Evolutionary conservation across 2,797 vertebrate genomes (phyloP), one percentile per base, ranked within the genome.

Genomic region (Picus viridis): DNA sequence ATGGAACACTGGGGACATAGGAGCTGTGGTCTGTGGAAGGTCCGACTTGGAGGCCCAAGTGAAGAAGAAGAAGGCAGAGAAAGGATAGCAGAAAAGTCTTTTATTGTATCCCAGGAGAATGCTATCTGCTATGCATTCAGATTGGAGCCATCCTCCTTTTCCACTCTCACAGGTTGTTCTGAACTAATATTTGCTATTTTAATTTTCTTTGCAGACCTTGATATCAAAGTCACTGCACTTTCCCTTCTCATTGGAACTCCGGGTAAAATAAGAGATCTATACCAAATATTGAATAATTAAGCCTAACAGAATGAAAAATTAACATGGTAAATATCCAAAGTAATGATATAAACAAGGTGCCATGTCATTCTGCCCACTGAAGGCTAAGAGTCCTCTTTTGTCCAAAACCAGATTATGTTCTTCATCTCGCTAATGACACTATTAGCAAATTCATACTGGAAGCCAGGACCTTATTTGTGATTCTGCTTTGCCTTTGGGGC

Each of bases 201-300:
- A 96, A 78, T 96, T 95, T 96, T 93, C 92, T 93, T 92, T 95
- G 83, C 58, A 92, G 89, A 79, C 80, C 62, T 88, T 91, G 68
- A 79, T 89, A 89, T 84, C 68, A 84, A 94, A 94, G 68, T 88
- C 87, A 63, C 41, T 95, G 68, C 45, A 65, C 61, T 95, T 95
- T 87, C 34, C 11, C 53, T 90, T 93, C n/a, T 76, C 5, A 1
- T 47, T 91, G 89, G 41, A 86, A 77, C 29, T 68, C 32, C 5
- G 49, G 26, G 64, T 91, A 84, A 94, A 95, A 95, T 88, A 88
- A 89, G 86, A 88, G 89, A 84, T 84, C 87, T 88, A 32, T 94
- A 91, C 73, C 71, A 91, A 95, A 86, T 86, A 91, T 27, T 74
- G 80, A 70, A 86, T 57, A 91, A 89, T 79, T 77, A 89, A 86